Evolutionary conservation across 2,797 vertebrate genomes (phyloP).

Genomic region (Gymnoscopelus braueri): DNA sequence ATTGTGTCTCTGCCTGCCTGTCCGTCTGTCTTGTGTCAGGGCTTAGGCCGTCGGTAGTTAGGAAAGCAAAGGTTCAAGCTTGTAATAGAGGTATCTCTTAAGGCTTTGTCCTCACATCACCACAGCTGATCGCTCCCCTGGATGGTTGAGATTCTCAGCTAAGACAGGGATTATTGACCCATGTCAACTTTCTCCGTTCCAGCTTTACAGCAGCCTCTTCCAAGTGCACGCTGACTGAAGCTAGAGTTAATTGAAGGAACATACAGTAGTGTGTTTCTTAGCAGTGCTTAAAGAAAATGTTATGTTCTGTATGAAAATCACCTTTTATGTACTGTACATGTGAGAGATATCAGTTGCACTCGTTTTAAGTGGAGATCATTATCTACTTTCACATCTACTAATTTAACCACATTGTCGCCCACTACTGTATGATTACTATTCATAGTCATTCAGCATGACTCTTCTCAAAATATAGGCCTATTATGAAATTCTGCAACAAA

Average conservation of each 20-base stretch:
- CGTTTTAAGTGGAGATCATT: too few relatives aligned
- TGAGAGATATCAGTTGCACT: too few relatives aligned
- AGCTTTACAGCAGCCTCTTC: slow-evolving; percentile 53
- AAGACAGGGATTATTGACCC: slow-evolving; percentile 76
- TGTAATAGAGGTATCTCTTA: slow-evolving; percentile 52
- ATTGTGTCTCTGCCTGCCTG: slow-evolving; percentile 8
- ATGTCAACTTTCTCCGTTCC: slow-evolving; percentile 51
- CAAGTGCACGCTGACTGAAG: slow-evolving; percentile 46
- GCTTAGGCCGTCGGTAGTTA: slow-evolving; percentile 37
- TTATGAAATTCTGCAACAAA: too few relatives aligned
- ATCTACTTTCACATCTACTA: too few relatives aligned
- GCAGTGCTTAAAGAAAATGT: slow-evolving; percentile 30
- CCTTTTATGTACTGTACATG: too few relatives aligned
- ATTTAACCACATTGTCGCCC: too few relatives aligned
- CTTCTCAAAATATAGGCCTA: too few relatives aligned
- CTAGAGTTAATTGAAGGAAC: not conserved
- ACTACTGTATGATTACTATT: too few relatives aligned
- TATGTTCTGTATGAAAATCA: not conserved
- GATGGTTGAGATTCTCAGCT: slow-evolving; percentile 77
- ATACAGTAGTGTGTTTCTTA: too few relatives aligned
- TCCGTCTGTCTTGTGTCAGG: slow-evolving; percentile 26
- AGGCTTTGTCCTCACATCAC: slow-evolving; percentile 76
- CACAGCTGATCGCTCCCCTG: slow-evolving; percentile 73
- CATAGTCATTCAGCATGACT: too few relatives aligned
- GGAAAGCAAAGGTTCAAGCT: slow-evolving; percentile 18